Percentiles rank a stretch among this genome's conserved stretches.
Conservation (phyloP, 2,888 invertebrate species). For the Steinernema scapterisci region DNA sequence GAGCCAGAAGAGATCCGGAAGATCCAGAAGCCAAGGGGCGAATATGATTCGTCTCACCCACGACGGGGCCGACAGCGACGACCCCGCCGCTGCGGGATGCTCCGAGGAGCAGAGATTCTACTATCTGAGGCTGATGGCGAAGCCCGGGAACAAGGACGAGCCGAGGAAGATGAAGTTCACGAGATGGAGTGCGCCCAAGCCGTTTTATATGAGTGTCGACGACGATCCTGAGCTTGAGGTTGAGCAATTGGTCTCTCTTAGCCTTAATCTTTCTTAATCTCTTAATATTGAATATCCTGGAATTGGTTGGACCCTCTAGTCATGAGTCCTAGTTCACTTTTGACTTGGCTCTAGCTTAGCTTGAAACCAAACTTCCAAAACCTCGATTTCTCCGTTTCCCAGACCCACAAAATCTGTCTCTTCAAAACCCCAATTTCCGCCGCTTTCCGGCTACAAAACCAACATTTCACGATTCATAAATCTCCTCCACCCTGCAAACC, state of each 20-base stretch:
- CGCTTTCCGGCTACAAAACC: background rate
- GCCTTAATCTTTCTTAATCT: background rate
- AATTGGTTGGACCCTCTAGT: too few relatives aligned
- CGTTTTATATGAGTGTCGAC: slow-evolving; percentile 53
- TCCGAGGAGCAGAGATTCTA: slow-evolving; percentile 64
- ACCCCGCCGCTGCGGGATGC: slow-evolving; percentile 5
- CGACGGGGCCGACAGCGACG: slow-evolving; percentile 22
- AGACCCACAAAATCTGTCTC: background rate
- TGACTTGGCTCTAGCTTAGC: too few relatives aligned
- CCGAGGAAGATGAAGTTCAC: slow-evolving; percentile 67
- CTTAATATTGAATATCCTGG: background rate
- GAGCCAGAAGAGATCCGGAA: background rate
- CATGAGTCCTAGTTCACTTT: too few relatives aligned
- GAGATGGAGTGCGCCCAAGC: slow-evolving; percentile 59
- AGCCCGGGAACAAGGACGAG: slow-evolving; percentile 56
- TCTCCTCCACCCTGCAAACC: background rate
- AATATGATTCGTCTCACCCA: slow-evolving; percentile 19
- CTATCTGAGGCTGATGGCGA: slow-evolving; percentile 67
- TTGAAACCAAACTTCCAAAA: too few relatives aligned
- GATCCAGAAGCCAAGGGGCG: background rate
- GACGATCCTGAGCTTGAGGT: slow-evolving; percentile 74
- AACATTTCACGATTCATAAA: slow-evolving; percentile 4
- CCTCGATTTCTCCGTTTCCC: background rate
- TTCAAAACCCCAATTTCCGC: background rate
- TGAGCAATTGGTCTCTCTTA: slow-evolving; percentile 11